Percentiles rank a stretch among this genome's conserved stretches.
Conservation (phyloP, 2,888 invertebrate species). For the Lissonota sp. region DNA sequence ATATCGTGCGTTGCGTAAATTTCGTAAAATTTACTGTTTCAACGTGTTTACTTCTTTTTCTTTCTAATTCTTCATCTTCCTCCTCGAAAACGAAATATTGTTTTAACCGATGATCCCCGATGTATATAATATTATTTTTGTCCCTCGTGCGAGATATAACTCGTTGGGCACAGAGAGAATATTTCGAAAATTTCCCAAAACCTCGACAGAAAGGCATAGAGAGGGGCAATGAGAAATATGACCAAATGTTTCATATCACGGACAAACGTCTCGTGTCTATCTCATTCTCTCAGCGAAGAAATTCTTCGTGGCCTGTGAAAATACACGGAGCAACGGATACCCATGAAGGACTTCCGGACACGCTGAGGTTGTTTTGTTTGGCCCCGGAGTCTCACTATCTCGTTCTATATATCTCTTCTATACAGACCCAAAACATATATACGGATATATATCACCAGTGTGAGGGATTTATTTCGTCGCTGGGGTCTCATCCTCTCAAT, state of each 20-base stretch:
- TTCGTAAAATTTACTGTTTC: no score
- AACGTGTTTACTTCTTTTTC: not conserved
- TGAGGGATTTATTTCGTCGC: constrained; percentile 21
- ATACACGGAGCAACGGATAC: constrained; percentile 71
- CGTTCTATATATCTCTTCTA: not conserved
- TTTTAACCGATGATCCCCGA: constrained; percentile 13
- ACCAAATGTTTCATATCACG: constrained; percentile 61
- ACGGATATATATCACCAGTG: constrained; percentile 59
- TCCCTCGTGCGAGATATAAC: constrained; percentile 15
- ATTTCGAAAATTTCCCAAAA: constrained; percentile 33
- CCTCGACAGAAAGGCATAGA: not conserved
- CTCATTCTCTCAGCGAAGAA: constrained; percentile 37
- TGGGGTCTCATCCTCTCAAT: constrained; percentile 1
- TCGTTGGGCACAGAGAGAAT: constrained; percentile 40
- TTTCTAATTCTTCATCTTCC: constrained; percentile 16
- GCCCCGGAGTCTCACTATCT: constrained; percentile 26
- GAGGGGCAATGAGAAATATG: constrained; percentile 39
- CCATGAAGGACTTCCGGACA: constrained; percentile 74
- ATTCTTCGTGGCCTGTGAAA: constrained; percentile 72
- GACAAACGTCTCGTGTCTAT: constrained; percentile 39
- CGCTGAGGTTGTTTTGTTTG: constrained; percentile 68
- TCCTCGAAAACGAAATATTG: constrained; percentile 12
- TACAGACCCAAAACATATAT: constrained; percentile 34
- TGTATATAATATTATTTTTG: constrained; percentile 41
- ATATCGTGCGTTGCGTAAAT: no score